A percentile compares a stretch with the other conserved stretches of the same genome.
Conservation (phyloP, 2,113 vertebrate species). For the Salvelinus namaycush region DNA sequence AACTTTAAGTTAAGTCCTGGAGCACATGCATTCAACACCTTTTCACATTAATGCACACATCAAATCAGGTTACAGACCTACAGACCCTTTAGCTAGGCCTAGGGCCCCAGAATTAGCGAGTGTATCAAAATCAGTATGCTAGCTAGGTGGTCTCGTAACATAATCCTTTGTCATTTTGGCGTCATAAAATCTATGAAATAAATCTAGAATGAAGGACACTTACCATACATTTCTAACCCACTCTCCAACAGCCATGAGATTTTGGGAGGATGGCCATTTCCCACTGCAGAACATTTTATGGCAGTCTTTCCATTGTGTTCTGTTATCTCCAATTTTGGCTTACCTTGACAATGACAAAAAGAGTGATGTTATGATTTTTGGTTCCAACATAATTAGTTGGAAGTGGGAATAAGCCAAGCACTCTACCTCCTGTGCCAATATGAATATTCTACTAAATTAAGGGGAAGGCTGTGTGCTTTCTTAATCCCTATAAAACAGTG, state of each 20-base stretch:
- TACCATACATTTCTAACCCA: constrained; percentile 64
- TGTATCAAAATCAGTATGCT: too few relatives aligned
- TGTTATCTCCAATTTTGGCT: constrained; percentile 48
- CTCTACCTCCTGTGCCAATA: neutral
- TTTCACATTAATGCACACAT: too few relatives aligned
- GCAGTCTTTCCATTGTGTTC: constrained; percentile 30
- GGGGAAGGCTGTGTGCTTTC: neutral
- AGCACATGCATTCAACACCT: too few relatives aligned
- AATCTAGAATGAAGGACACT: constrained; percentile 22
- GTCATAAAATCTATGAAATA: neutral
- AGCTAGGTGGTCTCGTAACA: too few relatives aligned
- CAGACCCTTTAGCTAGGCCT: too few relatives aligned
- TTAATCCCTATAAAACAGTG: neutral
- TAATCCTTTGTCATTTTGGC: too few relatives aligned
- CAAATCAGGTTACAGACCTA: too few relatives aligned
- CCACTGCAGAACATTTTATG: constrained; percentile 66
- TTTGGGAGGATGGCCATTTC: constrained; percentile 48
- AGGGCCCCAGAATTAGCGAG: too few relatives aligned
- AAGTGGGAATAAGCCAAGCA: neutral
- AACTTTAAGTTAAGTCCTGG: too few relatives aligned
- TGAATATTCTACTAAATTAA: neutral
- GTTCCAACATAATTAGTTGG: neutral
- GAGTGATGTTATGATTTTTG: neutral
- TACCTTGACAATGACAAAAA: constrained; percentile 31
- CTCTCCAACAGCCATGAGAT: constrained; percentile 64